Evolutionary conservation across 2,113 vertebrate species (phyloP), one percentile per base, ranked within the genome.

Genomic region (Dicentrarchus labrax): DNA sequence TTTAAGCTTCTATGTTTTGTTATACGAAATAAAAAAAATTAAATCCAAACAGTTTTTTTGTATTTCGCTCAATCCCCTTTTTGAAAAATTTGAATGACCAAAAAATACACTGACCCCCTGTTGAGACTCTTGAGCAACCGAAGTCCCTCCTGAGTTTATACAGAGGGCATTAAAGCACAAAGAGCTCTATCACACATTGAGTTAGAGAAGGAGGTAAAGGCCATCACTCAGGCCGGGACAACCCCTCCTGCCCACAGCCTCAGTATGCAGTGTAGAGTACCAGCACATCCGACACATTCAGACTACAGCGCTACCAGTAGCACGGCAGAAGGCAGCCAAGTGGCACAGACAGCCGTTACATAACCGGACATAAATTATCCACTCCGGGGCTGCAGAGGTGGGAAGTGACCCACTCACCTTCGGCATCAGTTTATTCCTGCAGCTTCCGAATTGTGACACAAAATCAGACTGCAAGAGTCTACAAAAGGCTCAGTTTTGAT

Each of bases 271-370:
- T 39, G 76, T 86, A 47, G 86, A 85, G 84, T 78, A 84, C 82
- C 87, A 88, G 88, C 76, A 85, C 54, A 67, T 84, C 85, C 62
- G 12, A 83, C 77, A 65, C 88, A 91, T 92, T 92, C 92, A 93
- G 61, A 82, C 80, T 62, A 41, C 84, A 62, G 62, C 86, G n/a
- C 80, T 87, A 74, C 75, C 84, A 92, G 91, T 90, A 83, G 73
- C 85, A 62, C 76, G 47, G 93, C 89, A 92, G 85, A 38, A 91
- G 59, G 92, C 90, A 91, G 91, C 91, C 88, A 93, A 93, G 90
- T 91, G 92, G 89, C 92, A 93, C 92, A 92, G 89, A 89, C 87
- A 50, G 75, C 76, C 76, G 0, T 94, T 94, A 90, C 87, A 86
- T 92, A 93, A 94, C 62, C 57, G n/a, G 67, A 86, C 83, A 89